Conservation (phyloP, 2,797 vertebrate genomes). For the Notolabrus celidotus region DNA sequence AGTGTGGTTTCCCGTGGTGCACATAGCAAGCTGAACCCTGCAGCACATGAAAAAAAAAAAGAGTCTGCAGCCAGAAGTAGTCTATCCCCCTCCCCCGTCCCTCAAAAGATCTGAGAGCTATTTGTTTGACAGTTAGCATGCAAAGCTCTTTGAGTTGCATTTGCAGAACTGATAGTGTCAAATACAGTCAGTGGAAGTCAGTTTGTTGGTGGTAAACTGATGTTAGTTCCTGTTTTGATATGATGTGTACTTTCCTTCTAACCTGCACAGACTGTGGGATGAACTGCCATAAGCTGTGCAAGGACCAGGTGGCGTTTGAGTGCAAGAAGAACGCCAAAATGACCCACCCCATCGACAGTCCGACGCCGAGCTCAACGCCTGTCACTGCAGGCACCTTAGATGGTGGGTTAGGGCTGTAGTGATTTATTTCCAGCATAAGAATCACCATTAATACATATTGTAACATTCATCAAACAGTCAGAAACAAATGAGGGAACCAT, state of each 20-base stretch:
- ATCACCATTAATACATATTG: no score
- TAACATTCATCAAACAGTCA: background rate
- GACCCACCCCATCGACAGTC: conserved; percentile 80
- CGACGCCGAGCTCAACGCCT: conserved; percentile 81
- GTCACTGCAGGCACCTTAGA: conserved; percentile 81
- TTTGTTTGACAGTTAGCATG: conserved; percentile 61
- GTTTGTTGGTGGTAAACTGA: conserved; percentile 22
- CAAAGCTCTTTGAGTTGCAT: conserved; percentile 55
- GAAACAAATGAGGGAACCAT: background rate
- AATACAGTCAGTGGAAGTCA: conserved; percentile 39
- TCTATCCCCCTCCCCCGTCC: conserved; percentile 61
- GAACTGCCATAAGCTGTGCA: conserved; percentile 98
- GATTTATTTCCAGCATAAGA: background rate
- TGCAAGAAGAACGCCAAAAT: conserved; percentile 89
- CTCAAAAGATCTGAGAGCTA: conserved; percentile 56
- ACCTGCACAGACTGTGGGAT: conserved; percentile 90
- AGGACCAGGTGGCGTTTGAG: conserved; percentile 95
- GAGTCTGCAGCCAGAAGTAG: conserved; percentile 62
- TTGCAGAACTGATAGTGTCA: conserved; percentile 63
- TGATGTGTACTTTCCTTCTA: conserved; percentile 49
- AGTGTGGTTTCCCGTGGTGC: conserved; percentile 71
- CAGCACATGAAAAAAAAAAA: conserved; percentile 66
- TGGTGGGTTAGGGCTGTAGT: conserved; percentile 76
- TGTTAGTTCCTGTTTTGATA: conserved; percentile 68
- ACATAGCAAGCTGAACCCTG: conserved; percentile 60